phyloP scores from a whole-genome alignment of 2,888 invertebrate genomes.

The Drosophila cognata region DNA sequence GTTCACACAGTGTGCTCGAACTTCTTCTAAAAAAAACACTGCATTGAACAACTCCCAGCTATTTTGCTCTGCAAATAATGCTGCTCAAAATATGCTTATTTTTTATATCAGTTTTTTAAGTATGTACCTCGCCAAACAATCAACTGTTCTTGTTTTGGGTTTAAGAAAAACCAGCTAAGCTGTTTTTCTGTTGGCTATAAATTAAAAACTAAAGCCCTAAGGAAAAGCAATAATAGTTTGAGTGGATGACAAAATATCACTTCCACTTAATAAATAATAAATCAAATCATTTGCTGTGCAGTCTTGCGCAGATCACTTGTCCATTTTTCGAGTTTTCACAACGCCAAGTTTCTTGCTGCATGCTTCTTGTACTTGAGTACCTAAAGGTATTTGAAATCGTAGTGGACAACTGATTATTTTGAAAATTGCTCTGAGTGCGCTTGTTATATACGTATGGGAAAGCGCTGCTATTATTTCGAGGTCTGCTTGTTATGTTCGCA shows the following conservation, averaged over 20 bases:
- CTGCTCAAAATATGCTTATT: neutral
- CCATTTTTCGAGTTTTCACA: no score
- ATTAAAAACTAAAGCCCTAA: neutral
- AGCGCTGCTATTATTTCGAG: conserved; percentile 10
- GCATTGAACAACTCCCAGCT: neutral
- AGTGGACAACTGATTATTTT: neutral
- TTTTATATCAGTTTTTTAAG: neutral
- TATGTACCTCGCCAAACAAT: neutral
- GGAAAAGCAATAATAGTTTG: neutral
- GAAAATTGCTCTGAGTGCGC: neutral
- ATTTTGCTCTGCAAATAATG: neutral
- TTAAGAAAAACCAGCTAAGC: neutral
- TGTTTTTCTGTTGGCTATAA: neutral
- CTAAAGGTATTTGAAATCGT: neutral
- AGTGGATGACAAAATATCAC: neutral
- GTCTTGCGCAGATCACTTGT: neutral
- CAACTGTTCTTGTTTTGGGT: neutral
- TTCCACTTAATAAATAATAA: neutral
- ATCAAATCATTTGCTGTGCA: neutral
- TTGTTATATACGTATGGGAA: neutral
- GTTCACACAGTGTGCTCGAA: neutral
- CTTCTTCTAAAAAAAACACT: neutral
- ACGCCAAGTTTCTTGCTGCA: neutral
- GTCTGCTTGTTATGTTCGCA: neutral
- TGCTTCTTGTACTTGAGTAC: neutral